Percentiles rank a stretch among this genome's conserved stretches.
These are phyloP conservation scores for Montipora efflorescens DNA, from an alignment of 64 coral and sea anemone genomes.

Conservation along the genomic window DNA sequence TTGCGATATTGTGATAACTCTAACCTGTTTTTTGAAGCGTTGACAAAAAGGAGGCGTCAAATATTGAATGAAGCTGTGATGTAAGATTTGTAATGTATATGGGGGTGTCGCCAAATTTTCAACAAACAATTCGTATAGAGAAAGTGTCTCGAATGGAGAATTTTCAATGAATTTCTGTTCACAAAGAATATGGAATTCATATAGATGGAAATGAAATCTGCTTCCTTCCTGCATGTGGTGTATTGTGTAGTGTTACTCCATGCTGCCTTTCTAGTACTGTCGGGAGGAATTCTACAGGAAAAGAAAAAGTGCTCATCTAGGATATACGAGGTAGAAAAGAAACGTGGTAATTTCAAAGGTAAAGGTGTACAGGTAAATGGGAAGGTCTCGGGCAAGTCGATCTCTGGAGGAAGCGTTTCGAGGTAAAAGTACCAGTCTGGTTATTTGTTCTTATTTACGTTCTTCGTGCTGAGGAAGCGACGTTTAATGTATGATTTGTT, in stretches of 20 bases:
- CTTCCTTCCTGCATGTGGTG: background rate
- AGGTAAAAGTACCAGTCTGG: background rate
- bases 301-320: background rate
- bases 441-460: too few species aligned
- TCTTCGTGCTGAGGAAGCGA: too few species aligned
- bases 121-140: background rate
- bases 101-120: background rate
- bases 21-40: conserved; percentile 43
- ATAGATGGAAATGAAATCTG: conserved; percentile 34
- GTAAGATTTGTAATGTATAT: conserved; percentile 49
- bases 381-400: background rate
- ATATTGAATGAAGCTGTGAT: conserved; percentile 54
- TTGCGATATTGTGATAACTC: background rate
- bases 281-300: background rate
- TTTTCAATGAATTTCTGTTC: background rate
- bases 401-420: background rate
- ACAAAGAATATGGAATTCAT: conserved; percentile 15
- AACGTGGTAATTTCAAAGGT: background rate
- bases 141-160: background rate
- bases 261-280: background rate
- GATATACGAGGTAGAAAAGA: background rate
- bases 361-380: background rate
- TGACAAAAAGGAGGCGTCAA: background rate
- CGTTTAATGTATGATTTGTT: too few species aligned
- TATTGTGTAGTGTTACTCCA: background rate